These are phyloP conservation scores for Molothrus aeneus DNA, from an alignment of 2,797 vertebrate genomes.

Conservation along the genomic window DNA sequence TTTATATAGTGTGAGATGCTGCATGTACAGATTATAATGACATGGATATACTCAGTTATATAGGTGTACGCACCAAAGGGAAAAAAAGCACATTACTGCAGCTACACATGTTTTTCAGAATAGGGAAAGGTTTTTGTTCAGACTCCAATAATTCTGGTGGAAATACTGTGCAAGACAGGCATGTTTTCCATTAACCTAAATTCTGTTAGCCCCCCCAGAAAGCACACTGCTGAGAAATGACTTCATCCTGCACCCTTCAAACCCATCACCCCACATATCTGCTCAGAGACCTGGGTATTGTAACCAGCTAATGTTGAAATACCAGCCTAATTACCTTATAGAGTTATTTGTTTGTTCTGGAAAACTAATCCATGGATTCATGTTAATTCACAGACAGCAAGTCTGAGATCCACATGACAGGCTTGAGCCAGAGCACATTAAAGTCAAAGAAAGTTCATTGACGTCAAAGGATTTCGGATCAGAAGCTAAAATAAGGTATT, in stretches of 20 bases:
- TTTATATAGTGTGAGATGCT: neutral
- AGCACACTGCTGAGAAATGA: constrained; percentile 52
- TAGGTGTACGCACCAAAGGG: constrained; percentile 9
- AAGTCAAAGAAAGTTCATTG: constrained; percentile 29
- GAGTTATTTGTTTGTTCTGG: constrained; percentile 18
- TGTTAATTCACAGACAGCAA: constrained; percentile 7
- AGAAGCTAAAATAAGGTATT: constrained; percentile 45
- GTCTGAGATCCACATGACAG: constrained; percentile 23
- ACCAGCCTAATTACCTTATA: neutral
- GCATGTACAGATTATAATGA: neutral
- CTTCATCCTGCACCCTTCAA: constrained; percentile 16
- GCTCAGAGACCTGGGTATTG: neutral
- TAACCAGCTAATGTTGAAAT: neutral
- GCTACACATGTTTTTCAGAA: constrained; percentile 48
- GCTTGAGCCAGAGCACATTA: neutral
- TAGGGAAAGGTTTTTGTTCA: constrained; percentile 67
- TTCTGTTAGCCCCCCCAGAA: constrained; percentile 60
- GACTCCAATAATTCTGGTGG: constrained; percentile 69
- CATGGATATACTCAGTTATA: neutral
- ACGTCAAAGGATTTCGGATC: constrained; percentile 37
- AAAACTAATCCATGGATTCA: neutral
- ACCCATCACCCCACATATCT: neutral
- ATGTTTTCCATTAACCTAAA: constrained; percentile 76
- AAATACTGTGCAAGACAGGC: constrained; percentile 67
- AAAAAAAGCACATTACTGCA: neutral